Evolutionary conservation across 1,140 invertebrate species (phyloP), one percentile per base, ranked within the genome.

Genomic region (Saccostrea glomerata): DNA sequence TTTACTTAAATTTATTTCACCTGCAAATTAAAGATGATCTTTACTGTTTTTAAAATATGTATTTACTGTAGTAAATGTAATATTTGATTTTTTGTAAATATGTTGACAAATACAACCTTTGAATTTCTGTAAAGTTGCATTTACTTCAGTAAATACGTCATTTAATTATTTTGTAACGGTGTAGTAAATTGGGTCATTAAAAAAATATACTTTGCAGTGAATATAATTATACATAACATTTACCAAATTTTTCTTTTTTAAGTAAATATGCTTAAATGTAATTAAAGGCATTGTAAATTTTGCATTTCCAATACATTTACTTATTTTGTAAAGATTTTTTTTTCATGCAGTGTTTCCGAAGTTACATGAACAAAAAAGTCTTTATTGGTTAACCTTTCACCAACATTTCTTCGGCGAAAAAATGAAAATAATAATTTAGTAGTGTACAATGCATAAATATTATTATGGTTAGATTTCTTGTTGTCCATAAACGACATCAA

Each of bases 251-350:
- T 87, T 89, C 20, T 90, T 82, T 58, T 90, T 89, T 56, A 82
- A 86, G 25, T 90, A 86, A 85, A 54, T 86, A 70, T 90, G 86
- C 70, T 87, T 89, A 70, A 86, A 86, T 88, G 83, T 20, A 60
- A 15, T 60, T 60, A 60, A 60, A 60, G 58, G 2, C 20, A 60
- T 60, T 60, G 58, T 60, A 60, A 17, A 60, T 60, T 0, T 17
- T 0, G 13, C 20, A 60, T 60, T 17, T 15, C 0, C 20, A 17
- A 60, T 20, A 47, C 47, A 1, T 47, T 47, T 47, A 47, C 47
- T 47, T 47, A 47, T 9, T 47, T 47, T 47, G 47, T 47, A 47
- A 47, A 47, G 47, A 47, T n/a, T 5, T 3, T 9, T 60, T 60
- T 60, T 60, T 60, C 58, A 60, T 17, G 58, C 58, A 60, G 58